Base-by-base conservation (phyloP, 2,888 invertebrate species). In the Drepana falcataria region DNA sequence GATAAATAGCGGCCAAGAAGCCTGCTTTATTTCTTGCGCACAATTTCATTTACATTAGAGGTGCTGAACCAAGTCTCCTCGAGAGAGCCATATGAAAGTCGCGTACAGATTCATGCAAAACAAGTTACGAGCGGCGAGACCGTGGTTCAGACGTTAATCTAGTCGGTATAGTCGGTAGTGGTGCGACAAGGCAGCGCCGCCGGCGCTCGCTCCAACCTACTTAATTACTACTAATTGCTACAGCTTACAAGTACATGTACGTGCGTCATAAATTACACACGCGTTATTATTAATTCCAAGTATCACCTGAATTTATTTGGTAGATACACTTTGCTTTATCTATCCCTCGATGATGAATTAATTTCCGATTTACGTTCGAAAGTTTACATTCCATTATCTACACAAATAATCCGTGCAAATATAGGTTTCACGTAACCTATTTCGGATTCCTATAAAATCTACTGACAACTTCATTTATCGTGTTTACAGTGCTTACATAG, bases 1-100 rank as follows among this genome's bases (percentile, higher is more conserved):
- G 83, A 88, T 90, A 91, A 90, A 90, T 88, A 87, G 79, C 81
- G 80, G 83, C 77, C 81, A 69, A 83, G 84, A 72, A 84, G 78
- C 79, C 77, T 83, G 88, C 85, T 89, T 87, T 87, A 87, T 89
- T 87, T 85, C 83, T 85, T 85, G 87, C 82, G 81, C 86, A 87
- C 85, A 90, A 89, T 90, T 90, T 88, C 82, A 87, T 89, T 89
- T 88, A 90, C 88, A 89, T 89, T 86, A 87, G 79, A 87, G 85
- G 86, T 87, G 85, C 79, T 84, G 85, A 86, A 75, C 79, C 71
- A 68, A 79, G 77, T 71, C 77, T 79, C 73, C 86, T 87, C 83
- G 64, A 60, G 88, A 82, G 89, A 85, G 78, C 79, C 86, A 76
- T 86, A 83, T 79, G 85, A 81, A 81, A 85, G 79, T 85, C 81